Base-by-base conservation (phyloP, 2,888 invertebrate genomes). In the Nematopogon swammerdamellus region DNA sequence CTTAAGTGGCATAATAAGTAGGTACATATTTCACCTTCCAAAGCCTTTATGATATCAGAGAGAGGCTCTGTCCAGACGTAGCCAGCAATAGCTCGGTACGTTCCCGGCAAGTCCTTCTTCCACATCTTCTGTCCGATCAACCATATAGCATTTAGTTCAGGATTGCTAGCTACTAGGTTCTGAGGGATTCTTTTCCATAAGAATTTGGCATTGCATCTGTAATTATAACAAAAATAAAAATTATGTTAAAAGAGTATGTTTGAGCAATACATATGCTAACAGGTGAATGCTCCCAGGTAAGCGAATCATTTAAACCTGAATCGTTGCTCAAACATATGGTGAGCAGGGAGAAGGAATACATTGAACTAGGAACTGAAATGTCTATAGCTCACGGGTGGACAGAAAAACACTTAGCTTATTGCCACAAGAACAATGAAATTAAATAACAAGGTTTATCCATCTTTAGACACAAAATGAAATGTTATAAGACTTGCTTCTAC, bases 121-220 rank as follows among this genome's bases (percentile, higher is more conserved):
- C 93, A 94, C 75, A 96, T 82, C 57, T 88, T 87, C 63, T 91
- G 87, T 6, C 91, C 94, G 1, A 96, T 88, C 16, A 81, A 70
- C 92, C 95, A 94, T 55, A 96, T 85, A 47, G 86, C 85, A 47
- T 72, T 74, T 57, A 96, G 72, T 75, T 95, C 94, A 51, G 86
- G 80, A 64, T 85, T 86, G 45, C 84, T 82, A 50, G 81, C 75
- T 67, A 92, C 94, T 11, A 91, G 71, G 57, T 72, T 82, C 51
- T 80, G 73, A 5, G 96, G 93, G 61, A 95, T 95, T 60, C 96
- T 85, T 70, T 94, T 94, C 96, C 96, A 96, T 56, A 96, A 77
- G 68, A 89, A 92, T 69, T 95, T 95, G 1, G 95, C 95, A 82
- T 91, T 91, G 62, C 90, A 91, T 64, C 93, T 93, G 67, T 25